Percentiles rank a stretch among this genome's conserved stretches.
Conservation (phyloP, 2,113 vertebrate species). For the Sander vitreus region DNA sequence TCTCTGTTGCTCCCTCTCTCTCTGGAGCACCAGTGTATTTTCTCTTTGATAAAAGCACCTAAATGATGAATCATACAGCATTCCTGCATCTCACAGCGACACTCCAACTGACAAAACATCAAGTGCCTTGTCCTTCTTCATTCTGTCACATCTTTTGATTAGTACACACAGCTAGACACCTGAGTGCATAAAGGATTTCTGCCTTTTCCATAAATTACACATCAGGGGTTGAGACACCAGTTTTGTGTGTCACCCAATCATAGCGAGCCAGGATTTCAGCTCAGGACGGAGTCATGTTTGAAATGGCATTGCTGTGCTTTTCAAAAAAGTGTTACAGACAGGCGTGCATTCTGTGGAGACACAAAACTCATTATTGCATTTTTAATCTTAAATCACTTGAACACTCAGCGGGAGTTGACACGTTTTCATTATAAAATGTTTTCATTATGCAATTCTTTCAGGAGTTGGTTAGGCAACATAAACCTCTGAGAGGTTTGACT, state of each 20-base stretch:
- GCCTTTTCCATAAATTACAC: conserved; percentile 69
- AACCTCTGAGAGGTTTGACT: background rate
- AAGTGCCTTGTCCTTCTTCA: conserved; percentile 53
- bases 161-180: conserved; percentile 64
- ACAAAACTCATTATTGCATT: conserved; percentile 49
- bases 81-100: conserved; percentile 47
- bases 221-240: conserved; percentile 60
- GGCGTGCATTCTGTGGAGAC: conserved; percentile 17
- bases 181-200: conserved; percentile 54
- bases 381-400: conserved; percentile 38
- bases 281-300: conserved; percentile 29
- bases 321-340: conserved; percentile 40
- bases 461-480: conserved; percentile 9
- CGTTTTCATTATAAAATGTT: conserved; percentile 43
- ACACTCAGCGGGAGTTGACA: conserved; percentile 11
- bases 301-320: conserved; percentile 50
- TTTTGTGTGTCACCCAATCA: conserved; percentile 60
- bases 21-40: conserved; percentile 46
- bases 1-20: conserved; percentile 7
- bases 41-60: conserved; percentile 64
- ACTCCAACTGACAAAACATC: conserved; percentile 71
- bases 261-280: conserved; percentile 38
- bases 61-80: conserved; percentile 64
- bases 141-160: conserved; percentile 74
- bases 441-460: conserved; percentile 31